Conservation (phyloP, 2,888 invertebrate species). For the Chloromyia formosa region DNA sequence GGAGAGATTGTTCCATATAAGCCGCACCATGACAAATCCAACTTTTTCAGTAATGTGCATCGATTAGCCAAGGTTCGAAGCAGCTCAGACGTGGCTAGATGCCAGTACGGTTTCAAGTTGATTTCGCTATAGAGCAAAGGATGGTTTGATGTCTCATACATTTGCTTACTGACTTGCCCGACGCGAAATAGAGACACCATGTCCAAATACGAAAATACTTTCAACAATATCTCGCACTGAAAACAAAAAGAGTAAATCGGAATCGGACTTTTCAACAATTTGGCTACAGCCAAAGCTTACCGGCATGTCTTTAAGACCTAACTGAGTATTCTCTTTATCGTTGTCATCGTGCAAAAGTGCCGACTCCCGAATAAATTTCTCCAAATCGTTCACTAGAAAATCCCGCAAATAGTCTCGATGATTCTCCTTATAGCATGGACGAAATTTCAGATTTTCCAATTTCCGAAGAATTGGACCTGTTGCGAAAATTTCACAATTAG, state of each 20-base stretch:
- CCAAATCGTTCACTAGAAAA: conserved; percentile 61
- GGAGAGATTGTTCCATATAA: conserved; percentile 68
- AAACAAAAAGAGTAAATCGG: conserved; percentile 56
- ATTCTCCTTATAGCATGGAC: conserved; percentile 57
- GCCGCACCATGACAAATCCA: conserved; percentile 93
- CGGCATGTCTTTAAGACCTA: conserved; percentile 61
- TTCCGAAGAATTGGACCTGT: conserved; percentile 60
- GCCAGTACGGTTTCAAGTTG: conserved; percentile 85
- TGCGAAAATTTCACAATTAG: too few relatives aligned
- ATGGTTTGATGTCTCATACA: conserved; percentile 77
- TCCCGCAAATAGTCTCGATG: conserved; percentile 57
- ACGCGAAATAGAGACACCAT: conserved; percentile 79
- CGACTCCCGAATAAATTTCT: conserved; percentile 57
- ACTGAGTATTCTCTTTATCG: conserved; percentile 44
- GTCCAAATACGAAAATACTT: conserved; percentile 83
- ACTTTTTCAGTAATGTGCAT: conserved; percentile 72
- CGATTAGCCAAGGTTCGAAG: conserved; percentile 65
- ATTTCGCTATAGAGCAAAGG: conserved; percentile 80
- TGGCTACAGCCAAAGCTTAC: conserved; percentile 55
- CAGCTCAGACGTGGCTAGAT: conserved; percentile 72
- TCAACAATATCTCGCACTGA: conserved; percentile 84
- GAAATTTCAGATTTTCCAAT: conserved; percentile 60
- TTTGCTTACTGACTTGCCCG: conserved; percentile 78
- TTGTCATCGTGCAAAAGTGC: conserved; percentile 49
- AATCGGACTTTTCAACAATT: not conserved